Base-by-base conservation (phyloP, 2,113 vertebrate species). In the Salvator merianae region DNA sequence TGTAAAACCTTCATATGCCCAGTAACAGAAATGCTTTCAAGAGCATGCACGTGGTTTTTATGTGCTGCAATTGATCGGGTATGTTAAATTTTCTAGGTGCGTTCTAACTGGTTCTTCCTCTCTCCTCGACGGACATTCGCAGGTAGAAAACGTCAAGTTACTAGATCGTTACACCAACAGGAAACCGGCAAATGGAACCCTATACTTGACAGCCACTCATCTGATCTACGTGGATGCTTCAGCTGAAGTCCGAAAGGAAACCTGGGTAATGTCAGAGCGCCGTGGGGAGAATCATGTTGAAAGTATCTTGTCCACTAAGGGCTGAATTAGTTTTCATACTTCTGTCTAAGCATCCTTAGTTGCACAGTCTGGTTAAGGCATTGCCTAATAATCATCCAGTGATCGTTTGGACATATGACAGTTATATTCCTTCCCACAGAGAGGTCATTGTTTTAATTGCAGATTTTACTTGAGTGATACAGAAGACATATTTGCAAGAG, bases 171-270 rank as follows among this genome's bases (percentile, higher is more conserved):
- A 96, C 1, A 47, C 92, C 7, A 89, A 40, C 43, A 96, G 95
- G 87, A 96, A 93, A 84, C 89, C 97, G 40, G 92, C 92, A 2
- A 90, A 83, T 0, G 97, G 97, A 5, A 97, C 96, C 0, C 40
- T 98, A 1, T 97, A 97, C 87, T 93, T 98, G 90, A 97, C 97
- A 9, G 96, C 96, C 20, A 97, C 97, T 0, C 97, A 97, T 87
- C 94, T 97, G 0, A 97, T 97, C 85, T 97, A 96, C 0, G 96
- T 97, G 6, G 96, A 97, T 38, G 91, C 95, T 50, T 93, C 93
- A 59, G 87, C 93, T 84, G 93, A 94, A 87, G 78, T 87, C 13
- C 91, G 95, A 40, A 97, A 96, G 78, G 97, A 97, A 93, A 97
- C 95, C 89, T 98, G 96, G 97, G 96, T 97, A 96, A 84, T 70